phyloP scores from a whole-genome alignment of 2,888 invertebrate species.

The Phengaris alcon region DNA sequence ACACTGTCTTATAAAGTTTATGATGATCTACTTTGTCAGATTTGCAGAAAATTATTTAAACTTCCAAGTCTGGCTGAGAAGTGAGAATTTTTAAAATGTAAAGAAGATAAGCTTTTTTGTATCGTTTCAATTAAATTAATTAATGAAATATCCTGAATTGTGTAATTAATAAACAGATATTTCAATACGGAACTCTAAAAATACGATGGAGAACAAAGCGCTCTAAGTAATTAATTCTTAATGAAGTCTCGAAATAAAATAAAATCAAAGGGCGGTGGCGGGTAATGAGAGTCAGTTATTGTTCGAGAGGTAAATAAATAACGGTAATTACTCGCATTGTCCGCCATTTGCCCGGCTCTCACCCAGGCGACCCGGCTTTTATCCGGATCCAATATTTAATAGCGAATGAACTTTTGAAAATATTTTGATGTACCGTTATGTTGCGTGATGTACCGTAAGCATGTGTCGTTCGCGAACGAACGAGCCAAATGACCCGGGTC shows the following conservation, averaged over 20 bases:
- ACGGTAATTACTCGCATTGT: constrained; percentile 9
- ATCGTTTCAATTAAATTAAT: too few species aligned
- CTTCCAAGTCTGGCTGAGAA: too few species aligned
- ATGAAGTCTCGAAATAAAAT: not conserved
- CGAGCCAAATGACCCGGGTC: too few species aligned
- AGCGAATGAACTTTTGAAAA: constrained; percentile 7
- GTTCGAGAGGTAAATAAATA: constrained; percentile 19
- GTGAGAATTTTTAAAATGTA: too few species aligned
- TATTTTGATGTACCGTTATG: not conserved
- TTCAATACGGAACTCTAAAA: not conserved
- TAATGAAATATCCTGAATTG: too few species aligned
- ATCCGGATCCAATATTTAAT: constrained; percentile 1
- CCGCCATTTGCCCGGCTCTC: constrained; percentile 4
- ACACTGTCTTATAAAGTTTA: not conserved
- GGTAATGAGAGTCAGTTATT: constrained; percentile 11
- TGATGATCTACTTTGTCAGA: not conserved
- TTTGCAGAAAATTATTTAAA: not conserved
- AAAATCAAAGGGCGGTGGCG: not conserved
- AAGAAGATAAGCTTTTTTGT: too few species aligned
- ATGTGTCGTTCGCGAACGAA: too few species aligned
- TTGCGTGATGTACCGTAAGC: not conserved
- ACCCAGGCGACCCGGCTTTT: not conserved
- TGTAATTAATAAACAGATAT: too few species aligned
- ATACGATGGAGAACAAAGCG: not conserved
- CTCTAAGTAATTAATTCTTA: constrained; percentile 1